A percentile compares a stretch with the other conserved stretches of the same genome.
Evolutionary conservation across 2,888 invertebrate species (phyloP).

Genomic region (Agrenia bidenticulata): DNA sequence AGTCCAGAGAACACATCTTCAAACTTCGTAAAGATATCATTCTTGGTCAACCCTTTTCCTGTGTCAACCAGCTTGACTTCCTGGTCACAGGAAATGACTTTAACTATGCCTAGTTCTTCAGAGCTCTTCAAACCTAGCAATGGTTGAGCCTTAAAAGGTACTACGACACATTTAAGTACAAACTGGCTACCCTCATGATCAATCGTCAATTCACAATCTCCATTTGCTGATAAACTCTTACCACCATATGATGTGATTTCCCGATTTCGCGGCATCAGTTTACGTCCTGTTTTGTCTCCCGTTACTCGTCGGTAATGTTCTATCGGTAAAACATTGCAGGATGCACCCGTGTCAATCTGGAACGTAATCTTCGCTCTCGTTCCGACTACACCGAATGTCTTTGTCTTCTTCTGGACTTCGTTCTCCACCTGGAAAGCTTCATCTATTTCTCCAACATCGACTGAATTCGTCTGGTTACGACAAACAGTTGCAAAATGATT

Average conservation of each 20-base stretch:
- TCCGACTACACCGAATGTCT: constrained; percentile 8
- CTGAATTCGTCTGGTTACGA: neutral
- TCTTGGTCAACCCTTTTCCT: neutral
- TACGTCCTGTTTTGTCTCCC: too few species aligned
- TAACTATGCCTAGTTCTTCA: constrained; percentile 18
- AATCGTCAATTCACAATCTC: neutral
- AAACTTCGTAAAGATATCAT: constrained; percentile 4
- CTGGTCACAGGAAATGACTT: constrained; percentile 19
- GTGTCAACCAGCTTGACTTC: neutral
- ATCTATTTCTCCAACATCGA: neutral
- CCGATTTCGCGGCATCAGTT: too few species aligned
- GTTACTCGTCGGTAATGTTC: constrained; percentile 11
- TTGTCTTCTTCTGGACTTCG: constrained; percentile 18
- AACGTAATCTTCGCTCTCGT: constrained; percentile 10
- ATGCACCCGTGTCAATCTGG: constrained; percentile 20
- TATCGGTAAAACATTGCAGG: constrained; percentile 7
- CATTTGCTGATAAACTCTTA: neutral
- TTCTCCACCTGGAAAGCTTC: neutral
- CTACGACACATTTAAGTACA: constrained; percentile 3
- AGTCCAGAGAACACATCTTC: constrained; percentile 26
- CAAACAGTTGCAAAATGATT: constrained; percentile 15
- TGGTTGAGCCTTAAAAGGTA: constrained; percentile 14
- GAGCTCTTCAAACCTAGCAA: constrained; percentile 12
- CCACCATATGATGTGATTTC: too few species aligned
- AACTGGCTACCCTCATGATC: neutral